Base-by-base conservation (phyloP, 2,113 vertebrate genomes). In the Hirundichthys speculiger region DNA sequence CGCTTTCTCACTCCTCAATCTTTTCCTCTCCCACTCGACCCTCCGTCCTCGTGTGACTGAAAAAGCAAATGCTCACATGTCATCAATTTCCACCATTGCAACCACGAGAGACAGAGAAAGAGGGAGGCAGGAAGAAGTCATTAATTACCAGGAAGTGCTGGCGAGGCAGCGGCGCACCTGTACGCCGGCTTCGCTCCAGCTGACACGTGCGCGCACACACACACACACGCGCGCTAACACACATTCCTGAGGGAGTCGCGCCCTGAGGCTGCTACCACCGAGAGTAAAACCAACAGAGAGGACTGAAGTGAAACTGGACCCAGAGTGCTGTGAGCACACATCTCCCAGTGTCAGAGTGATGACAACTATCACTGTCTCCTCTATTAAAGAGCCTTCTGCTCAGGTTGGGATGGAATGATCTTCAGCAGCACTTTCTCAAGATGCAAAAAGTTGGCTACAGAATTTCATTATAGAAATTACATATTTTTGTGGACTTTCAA, bases 91-190 rank as follows among this genome's bases (percentile, higher is more conserved):
- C 64, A 68, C 56, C 39, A 70, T 70, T 19, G 19, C 53, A 50
- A 68, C 15, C 46, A 38, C 69, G 53, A 75, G 68, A 71, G 62
- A 65, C 9, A 55, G 42, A 55, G 21, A 57, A 25, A 68, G 69
- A 60, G 45, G 83, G 55, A 73, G 71, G 57, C 78, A 86, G 85
- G 84, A 88, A 89, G 73, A 69, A 83, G 85, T 85, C 86, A 92
- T 92, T 91, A 89, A 92, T 92, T 91, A 89, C 85, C 79, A 89
- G 86, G 88, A 91, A 90, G 78, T 90, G 87, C 90, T 90, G 88
- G 85, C 84, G 65, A 86, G 82, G 87, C 83, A 90, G 58, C 43
- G 47, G 77, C 65, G 69, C 91, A 92, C 91, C 90, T 91, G 91
- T 90, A 90, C 52, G 50, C 76, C 73, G 81, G 82, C 83, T 82